Evolutionary conservation across 2,113 vertebrate genomes (phyloP).

Genomic region (Paratilapia polleni): DNA sequence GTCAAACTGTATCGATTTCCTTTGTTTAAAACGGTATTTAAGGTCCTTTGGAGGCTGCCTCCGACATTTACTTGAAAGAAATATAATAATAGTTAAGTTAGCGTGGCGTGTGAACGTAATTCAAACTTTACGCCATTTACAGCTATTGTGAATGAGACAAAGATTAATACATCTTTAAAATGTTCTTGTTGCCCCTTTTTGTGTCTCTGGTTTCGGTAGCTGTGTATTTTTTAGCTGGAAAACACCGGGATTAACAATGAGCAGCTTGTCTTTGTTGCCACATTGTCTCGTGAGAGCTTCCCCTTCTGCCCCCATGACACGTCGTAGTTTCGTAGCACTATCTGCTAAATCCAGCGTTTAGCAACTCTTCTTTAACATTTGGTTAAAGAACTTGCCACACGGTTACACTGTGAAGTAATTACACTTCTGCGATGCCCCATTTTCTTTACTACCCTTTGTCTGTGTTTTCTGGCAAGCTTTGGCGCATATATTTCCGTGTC

Average conservation of each 20-base stretch:
- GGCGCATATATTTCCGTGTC: not conserved
- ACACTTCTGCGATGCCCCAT: not conserved
- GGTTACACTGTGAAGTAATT: not conserved
- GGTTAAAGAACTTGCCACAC: not conserved
- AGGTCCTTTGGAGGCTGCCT: not conserved
- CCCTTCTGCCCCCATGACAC: conserved; percentile 48
- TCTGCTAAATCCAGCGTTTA: not conserved
- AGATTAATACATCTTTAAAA: fast-evolving
- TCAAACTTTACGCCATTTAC: conserved; percentile 9
- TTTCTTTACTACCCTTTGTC: conserved; percentile 41
- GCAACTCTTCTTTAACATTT: no score
- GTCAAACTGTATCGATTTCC: not conserved
- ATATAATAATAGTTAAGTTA: fast-evolving
- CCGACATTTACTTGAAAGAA: not conserved
- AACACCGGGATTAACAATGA: not conserved
- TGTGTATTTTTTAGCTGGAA: not conserved
- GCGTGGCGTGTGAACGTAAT: not conserved
- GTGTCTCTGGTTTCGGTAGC: not conserved
- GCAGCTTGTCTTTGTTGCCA: conserved; percentile 13
- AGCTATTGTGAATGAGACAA: not conserved
- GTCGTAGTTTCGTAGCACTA: conserved; percentile 6
- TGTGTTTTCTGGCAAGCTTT: not conserved
- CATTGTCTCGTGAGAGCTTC: conserved; percentile 9
- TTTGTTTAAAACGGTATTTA: not conserved
- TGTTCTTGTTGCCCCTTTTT: not conserved